phyloP scores from a whole-genome alignment of 37 sponge, comb jelly and placozoan species.

The Oscarella lobularis region DNA sequence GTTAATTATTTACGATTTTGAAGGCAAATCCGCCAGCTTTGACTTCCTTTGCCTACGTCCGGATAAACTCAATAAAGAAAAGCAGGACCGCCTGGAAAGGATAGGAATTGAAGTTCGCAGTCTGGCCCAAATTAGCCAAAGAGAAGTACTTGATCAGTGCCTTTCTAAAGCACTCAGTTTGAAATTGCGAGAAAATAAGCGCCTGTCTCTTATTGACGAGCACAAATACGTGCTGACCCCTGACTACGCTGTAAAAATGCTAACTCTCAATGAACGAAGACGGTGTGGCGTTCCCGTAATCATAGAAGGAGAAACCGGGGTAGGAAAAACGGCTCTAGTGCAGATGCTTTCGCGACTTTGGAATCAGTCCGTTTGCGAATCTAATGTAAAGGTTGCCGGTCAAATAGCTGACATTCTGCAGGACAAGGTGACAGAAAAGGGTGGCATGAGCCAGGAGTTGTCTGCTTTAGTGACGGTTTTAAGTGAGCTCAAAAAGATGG shows the following conservation, averaged over 20 bases:
- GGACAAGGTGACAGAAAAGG: no score
- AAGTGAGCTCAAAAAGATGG: not conserved
- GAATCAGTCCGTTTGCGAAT: constrained; percentile 25
- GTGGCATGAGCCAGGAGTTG: no score
- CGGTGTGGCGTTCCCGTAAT: constrained; percentile 75
- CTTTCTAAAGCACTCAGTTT: constrained; percentile 59
- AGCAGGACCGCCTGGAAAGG: constrained; percentile 20
- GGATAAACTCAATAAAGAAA: constrained; percentile 30
- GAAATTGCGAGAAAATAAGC: no score
- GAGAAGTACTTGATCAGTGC: constrained; percentile 40
- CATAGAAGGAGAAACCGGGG: constrained; percentile 92
- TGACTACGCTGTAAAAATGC: constrained; percentile 69
- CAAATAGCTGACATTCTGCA: not conserved
- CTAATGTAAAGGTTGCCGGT: not conserved
- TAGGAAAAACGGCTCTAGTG: constrained; percentile 81
- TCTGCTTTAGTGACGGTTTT: not conserved
- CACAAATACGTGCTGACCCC: constrained; percentile 60
- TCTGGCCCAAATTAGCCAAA: constrained; percentile 17
- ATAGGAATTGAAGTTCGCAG: constrained; percentile 53
- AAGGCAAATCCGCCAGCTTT: constrained; percentile 35
- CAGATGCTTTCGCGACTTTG: constrained; percentile 78
- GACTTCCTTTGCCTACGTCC: constrained; percentile 33
- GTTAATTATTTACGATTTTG: constrained; percentile 58
- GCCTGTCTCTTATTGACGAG: constrained; percentile 43
- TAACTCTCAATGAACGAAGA: constrained; percentile 59